Percentiles rank a stretch among this genome's conserved stretches.
phyloP scores from a whole-genome alignment of 2,888 invertebrate genomes.

The Ramazzottius varieornatus region DNA sequence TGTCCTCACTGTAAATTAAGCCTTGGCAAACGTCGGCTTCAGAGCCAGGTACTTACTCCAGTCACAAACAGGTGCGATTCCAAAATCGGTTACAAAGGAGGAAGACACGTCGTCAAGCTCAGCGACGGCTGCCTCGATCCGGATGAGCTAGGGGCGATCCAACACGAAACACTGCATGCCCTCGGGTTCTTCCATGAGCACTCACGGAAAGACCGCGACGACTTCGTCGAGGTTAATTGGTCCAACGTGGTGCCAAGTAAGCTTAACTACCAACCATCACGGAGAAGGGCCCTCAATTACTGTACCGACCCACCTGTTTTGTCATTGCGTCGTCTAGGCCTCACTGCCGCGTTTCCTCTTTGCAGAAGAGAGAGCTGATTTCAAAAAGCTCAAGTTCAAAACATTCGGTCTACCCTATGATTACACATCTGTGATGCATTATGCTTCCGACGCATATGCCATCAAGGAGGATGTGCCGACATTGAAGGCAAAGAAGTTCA shows the following conservation, averaged over 20 bases:
- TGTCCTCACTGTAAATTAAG: no score
- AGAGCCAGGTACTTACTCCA: no score
- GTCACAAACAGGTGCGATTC: not conserved
- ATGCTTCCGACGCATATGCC: not conserved
- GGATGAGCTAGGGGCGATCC: not conserved
- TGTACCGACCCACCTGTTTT: no score
- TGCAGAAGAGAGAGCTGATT: not conserved
- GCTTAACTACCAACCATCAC: not conserved
- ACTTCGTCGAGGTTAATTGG: constrained; percentile 4
- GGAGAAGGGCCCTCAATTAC: no score
- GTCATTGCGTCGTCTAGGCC: no score
- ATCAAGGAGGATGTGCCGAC: not conserved
- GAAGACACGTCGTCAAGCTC: not conserved
- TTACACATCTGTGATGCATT: not conserved
- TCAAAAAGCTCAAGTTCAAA: not conserved
- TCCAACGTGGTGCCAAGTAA: not conserved
- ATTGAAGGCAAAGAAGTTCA: not conserved
- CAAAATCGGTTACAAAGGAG: not conserved
- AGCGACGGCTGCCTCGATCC: not conserved
- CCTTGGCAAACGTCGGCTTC: no score
- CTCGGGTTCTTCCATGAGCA: constrained; percentile 4
- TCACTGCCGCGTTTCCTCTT: no score
- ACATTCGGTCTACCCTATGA: not conserved
- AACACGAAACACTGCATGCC: constrained; percentile 4
- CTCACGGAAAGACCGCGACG: not conserved